Evolutionary conservation across 2,113 vertebrate genomes (phyloP), one percentile per base, ranked within the genome.

Genomic region (Oreamnos americanus): DNA sequence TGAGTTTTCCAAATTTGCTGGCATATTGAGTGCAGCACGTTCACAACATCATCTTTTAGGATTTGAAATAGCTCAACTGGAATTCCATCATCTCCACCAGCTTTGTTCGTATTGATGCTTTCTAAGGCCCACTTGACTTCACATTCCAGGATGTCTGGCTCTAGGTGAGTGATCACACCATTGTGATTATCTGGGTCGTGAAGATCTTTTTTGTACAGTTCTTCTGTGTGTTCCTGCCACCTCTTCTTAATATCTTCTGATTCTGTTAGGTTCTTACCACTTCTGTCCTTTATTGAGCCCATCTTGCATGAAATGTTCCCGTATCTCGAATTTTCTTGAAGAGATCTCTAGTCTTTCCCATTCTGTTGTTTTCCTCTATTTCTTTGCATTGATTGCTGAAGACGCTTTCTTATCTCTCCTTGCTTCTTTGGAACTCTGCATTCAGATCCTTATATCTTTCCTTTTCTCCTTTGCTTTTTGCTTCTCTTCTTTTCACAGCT

Each of bases 171-270:
- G 62, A 64, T n/a, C 1, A 3, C 62, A 19, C 62, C 16, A 8
- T n/a, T 0, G 3, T 64, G 62, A 64, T n/a, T 64, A 64, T n/a
- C 15, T 64, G 15, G 30, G 30, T n/a, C 3, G 0, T 64, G 62
- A n/a, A 64, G 7, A 17, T 64, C 62, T n/a, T n/a, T n/a, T 64
- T n/a, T 64, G 7, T 64, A 64, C 33, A n/a, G 33, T n/a, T 64
- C 6, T 62, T 16, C 30, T 64, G 33, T 64, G 16, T n/a, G 9
- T 64, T 64, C 62, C n/a, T 64, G 33, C 62, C 33, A 64, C 7
- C 33, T n/a, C 33, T 64, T n/a, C 6, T 64, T 64, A 64, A 19
- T 64, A 64, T 64, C 62, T 19, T 64, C 33, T 64, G 30, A 4
- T 64, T 64, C 33, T 64, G 30, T 64, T n/a, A n/a, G 33, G 62